phyloP scores from a whole-genome alignment of 2,797 vertebrate genomes.

The Cichlasoma orientale region DNA sequence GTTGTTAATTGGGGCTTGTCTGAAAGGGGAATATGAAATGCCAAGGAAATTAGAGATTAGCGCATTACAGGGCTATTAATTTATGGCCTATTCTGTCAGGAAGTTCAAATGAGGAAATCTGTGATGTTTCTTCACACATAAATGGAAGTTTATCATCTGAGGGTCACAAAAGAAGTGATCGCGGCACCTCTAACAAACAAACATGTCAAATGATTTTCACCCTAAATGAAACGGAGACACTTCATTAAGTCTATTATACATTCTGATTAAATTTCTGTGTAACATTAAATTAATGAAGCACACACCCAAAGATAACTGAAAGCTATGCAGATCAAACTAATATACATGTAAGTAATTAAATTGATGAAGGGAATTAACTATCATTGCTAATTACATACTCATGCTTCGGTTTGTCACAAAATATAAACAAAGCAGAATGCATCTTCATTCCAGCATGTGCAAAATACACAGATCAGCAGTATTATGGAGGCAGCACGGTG shows the following conservation, averaged over 20 bases:
- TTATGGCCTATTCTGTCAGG: constrained; percentile 20
- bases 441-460: constrained; percentile 9
- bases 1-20: constrained; percentile 53
- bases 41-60: constrained; percentile 43
- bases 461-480: not conserved
- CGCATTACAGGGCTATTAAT: constrained; percentile 24
- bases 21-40: constrained; percentile 39
- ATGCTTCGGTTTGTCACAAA: constrained; percentile 55
- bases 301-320: constrained; percentile 75
- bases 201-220: constrained; percentile 58
- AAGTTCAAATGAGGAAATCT: not conserved
- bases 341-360: constrained; percentile 75
- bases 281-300: constrained; percentile 74
- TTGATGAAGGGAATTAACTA: constrained; percentile 64
- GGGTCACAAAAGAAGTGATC: constrained; percentile 22
- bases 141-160: constrained; percentile 9
- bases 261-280: constrained; percentile 71
- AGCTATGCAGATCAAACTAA: constrained; percentile 69
- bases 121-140: not conserved
- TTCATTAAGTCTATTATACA: constrained; percentile 74
- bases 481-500: too few species aligned
- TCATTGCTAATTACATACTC: constrained; percentile 65
- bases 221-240: constrained; percentile 62
- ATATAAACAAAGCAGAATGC: constrained; percentile 31
- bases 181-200: constrained; percentile 50